Conservation (phyloP, 2,113 vertebrate species). For the Bucco capensis region DNA sequence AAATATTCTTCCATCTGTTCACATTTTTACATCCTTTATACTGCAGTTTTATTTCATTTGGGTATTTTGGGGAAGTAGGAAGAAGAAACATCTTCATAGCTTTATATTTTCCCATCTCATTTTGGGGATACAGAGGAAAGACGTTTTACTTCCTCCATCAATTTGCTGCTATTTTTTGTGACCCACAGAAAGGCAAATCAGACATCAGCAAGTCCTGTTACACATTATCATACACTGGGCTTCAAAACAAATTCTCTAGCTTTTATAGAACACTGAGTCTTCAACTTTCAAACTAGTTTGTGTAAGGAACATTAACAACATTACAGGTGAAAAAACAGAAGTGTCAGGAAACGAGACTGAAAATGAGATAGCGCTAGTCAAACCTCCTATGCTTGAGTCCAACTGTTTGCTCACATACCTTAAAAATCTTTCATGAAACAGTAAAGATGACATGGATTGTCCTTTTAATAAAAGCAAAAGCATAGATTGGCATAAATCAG, state of each 20-base stretch:
- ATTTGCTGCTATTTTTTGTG: neutral
- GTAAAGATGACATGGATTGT: neutral
- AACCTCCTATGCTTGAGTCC: neutral
- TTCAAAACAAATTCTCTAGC: neutral
- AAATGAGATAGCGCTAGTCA: neutral
- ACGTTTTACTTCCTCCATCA: neutral
- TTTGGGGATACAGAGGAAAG: neutral
- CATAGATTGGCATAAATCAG: neutral
- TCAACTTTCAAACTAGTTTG: neutral
- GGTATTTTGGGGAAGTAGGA: neutral
- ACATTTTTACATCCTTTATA: conserved; percentile 8
- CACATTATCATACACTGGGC: neutral
- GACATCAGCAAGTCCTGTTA: neutral
- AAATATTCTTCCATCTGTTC: conserved; percentile 72
- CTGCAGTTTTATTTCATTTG: neutral
- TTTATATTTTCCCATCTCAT: neutral
- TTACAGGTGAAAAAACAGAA: neutral
- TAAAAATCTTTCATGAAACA: neutral
- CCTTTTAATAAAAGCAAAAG: neutral
- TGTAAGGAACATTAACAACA: neutral
- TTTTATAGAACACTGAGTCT: neutral
- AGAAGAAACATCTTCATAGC: neutral
- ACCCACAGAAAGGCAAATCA: neutral
- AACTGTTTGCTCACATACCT: neutral
- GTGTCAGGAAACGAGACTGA: neutral